Base-by-base conservation (phyloP, 2,888 invertebrate species). In the Deilephila porcellus region DNA sequence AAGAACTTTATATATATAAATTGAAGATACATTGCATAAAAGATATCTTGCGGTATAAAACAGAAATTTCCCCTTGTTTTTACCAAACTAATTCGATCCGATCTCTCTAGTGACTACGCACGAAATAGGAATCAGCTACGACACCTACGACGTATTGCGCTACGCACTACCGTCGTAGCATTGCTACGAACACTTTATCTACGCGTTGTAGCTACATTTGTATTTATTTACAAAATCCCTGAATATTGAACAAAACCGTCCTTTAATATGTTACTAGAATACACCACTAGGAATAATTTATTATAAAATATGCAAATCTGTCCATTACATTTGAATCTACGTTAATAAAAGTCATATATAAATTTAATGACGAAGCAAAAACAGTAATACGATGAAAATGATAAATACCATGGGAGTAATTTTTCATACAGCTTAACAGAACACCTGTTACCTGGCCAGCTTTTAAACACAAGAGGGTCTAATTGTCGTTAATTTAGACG, bases 371-470 rank as follows among this genome's bases (percentile, higher is more conserved):
- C 20, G 56, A 32, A n/a, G 17, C 32, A 71, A n/a, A 82, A 56
- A 19, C 56, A 56, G 56, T 56, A n/a, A 83, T 82, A 82, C 77
- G 82, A 78, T 80, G 75, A 80, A 80, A 80, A 83, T 78, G 77
- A 81, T 75, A 79, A 81, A 83, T 80, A 81, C 80, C 80, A 81
- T 73, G 81, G 78, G 82, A 81, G 76, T 80, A 76, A 82, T 86
- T 85, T 85, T 84, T 84, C 84, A 83, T 83, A 81, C 74, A 80
- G 79, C 78, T 85, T 79, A 85, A 84, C 85, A 83, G 80, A 83
- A 81, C 89, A 90, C 87, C 87, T 88, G 88, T 85, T 88, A 85
- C 85, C 83, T 82, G 81, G 80, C 81, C 81, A 78, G 77, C 78
- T 81, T 77, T 78, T 80, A 84, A 76, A 76, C 77, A 77, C 76